phyloP scores from a whole-genome alignment of 2,888 invertebrate species.

The Lypha dubia region DNA sequence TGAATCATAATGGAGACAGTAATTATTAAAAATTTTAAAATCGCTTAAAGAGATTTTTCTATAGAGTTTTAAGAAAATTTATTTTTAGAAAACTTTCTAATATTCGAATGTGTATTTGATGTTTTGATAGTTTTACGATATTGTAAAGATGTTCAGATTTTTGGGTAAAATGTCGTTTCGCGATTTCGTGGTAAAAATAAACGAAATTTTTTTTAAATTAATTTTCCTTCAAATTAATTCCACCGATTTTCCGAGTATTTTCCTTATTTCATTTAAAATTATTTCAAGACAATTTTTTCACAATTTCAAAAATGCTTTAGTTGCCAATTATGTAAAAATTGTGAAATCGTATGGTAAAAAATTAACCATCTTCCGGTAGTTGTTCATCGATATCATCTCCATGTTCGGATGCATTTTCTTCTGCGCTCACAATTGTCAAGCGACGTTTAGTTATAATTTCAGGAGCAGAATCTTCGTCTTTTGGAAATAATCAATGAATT shows the following conservation, averaged over 20 bases:
- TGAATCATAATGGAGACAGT: no score
- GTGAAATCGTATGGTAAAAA: conserved; percentile 12
- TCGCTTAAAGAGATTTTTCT: no score
- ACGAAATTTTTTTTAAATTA: neutral
- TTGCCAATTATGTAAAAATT: conserved; percentile 9
- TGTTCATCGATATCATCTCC: conserved; percentile 76
- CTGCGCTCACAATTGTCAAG: conserved; percentile 80
- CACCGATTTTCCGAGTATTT: conserved; percentile 21
- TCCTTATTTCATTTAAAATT: conserved; percentile 12
- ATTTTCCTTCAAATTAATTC: neutral
- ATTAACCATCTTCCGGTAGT: conserved; percentile 79
- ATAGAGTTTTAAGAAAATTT: no score
- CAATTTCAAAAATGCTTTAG: neutral
- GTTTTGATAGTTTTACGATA: no score
- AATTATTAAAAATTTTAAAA: no score
- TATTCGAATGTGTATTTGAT: no score
- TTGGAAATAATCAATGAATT: conserved; percentile 16
- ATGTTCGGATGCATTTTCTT: conserved; percentile 79
- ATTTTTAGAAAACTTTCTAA: no score
- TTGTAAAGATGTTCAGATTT: no score
- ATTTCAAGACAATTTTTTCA: conserved; percentile 1
- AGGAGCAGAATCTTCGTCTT: conserved; percentile 65
- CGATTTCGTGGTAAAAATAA: no score
- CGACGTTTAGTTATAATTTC: conserved; percentile 79
- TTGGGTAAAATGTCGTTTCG: no score